Evolutionary conservation across 2,113 vertebrate genomes (phyloP).

Genomic region (Pseudolaguvia tuberculata): DNA sequence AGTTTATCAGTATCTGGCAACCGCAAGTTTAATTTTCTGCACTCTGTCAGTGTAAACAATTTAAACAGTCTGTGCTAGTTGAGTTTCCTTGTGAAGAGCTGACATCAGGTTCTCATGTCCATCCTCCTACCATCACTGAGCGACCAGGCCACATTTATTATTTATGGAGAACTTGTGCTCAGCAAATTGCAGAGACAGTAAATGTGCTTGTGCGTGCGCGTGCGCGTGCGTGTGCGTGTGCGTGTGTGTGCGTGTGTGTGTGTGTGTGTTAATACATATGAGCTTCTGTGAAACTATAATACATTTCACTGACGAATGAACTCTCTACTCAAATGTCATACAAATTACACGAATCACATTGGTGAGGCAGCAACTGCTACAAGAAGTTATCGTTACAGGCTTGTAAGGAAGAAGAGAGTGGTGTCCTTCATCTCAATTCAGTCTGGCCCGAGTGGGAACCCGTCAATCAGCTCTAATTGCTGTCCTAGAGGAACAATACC

Average conservation of each 20-base stretch:
- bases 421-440: constrained; percentile 69
- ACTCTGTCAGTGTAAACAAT: constrained; percentile 43
- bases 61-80: constrained; percentile 43
- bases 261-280: constrained; percentile 1
- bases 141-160: constrained; percentile 50
- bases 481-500: constrained; percentile 80
- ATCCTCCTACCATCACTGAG: constrained; percentile 49
- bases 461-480: constrained; percentile 91
- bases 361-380: constrained; percentile 34
- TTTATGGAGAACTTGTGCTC: constrained; percentile 42
- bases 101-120: constrained; percentile 53
- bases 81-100: constrained; percentile 43
- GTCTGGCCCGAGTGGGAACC: constrained; percentile 70
- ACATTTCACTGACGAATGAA: constrained; percentile 30
- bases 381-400: constrained; percentile 31
- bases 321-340: constrained; percentile 39
- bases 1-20: constrained; percentile 47
- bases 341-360: constrained; percentile 43
- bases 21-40: constrained; percentile 45
- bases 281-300: constrained; percentile 5
- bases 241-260: neutral
- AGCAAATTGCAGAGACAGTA: constrained; percentile 45
- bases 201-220: neutral
- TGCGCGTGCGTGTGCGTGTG: constrained; percentile 23
- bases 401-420: constrained; percentile 51